Base-by-base conservation (phyloP, 2,888 invertebrate species). In the Luperina testacea region DNA sequence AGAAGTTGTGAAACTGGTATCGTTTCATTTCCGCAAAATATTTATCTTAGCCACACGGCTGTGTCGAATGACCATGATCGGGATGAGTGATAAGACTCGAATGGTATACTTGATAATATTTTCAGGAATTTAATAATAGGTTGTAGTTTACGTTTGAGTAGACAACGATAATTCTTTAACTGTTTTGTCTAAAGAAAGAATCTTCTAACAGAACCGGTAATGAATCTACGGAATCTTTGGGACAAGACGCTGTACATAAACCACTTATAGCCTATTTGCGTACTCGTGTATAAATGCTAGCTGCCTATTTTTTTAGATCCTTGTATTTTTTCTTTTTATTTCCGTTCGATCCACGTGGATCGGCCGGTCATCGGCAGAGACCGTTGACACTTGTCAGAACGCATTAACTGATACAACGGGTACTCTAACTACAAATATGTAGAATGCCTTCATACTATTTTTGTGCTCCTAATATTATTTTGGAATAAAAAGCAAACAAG, bases 311-410 rank as follows among this genome's bases (percentile, higher is more conserved):
- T 72, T 71, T 42, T n/a, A 48, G 45, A 48, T 69, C n/a, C 57
- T 64, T 20, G 20, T 59, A 20, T 64, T 79, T 84, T 67, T 85
- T 42, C 71, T 83, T 85, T 87, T 72, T 68, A 70, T 82, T 78
- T 68, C 57, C 63, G 24, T 57, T 75, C 27, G 65, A 53, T 48
- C 48, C 80, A 77, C 72, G 82, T 75, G 75, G 78, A 76, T 77
- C 78, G 27, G 45, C 63, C 76, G 77, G 81, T 84, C 80, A 87
- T 75, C 77, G 83, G 81, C 75, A 84, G 84, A 80, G 88, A 90
- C 86, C 82, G 84, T 87, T 90, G 92, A 91, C 92, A 91, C 88
- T 91, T 92, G 92, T 91, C 93, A 91, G 78, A 77, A 80, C 86
- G 84, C 81, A 89, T 92, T 91, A 88, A 75, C 81, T 80, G 78